Base-by-base conservation (phyloP, 2,113 vertebrate species). In the Eulemur macaco region DNA sequence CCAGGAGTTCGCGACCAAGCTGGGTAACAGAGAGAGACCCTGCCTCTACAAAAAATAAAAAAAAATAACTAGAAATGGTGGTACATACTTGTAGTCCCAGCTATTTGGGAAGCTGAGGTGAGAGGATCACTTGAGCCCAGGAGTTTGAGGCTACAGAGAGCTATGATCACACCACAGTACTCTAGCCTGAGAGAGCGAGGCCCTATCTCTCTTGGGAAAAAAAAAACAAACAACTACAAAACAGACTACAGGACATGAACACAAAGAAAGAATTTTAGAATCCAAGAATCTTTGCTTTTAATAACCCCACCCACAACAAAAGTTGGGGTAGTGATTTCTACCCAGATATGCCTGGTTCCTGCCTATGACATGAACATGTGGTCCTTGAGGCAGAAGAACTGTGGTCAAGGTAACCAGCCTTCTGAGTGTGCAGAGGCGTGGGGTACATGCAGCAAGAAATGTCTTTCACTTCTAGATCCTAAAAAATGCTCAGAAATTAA, bases 241-340 rank as follows among this genome's bases (percentile, higher is more conserved):
- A 84, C 68, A 66, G 13, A 97, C 60, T 71, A n/a, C 5, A 69
- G 69, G 69, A 76, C 76, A 88, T 54, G 58, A 86, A 73, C 31
- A 74, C 37, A 92, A 13, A 52, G 29, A 95, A 31, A 58, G 63
- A 89, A 58, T 56, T 66, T 42, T 56, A 84, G 69, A 92, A 90
- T 23, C 64, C 42, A 95, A 95, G 78, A 81, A 88, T 60, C 77
- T 64, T 52, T 25, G 85, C 54, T 91, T 58, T 96, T 52, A 84
- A 42, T 71, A 34, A 37, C 56, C 29, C 17, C 14, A 6, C 39
- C 21, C 1, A 10, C 11, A 91, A 52, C 54, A 56, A 29, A 85
- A 37, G 18, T 88, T 4, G 82, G 12, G 6, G 31, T 29, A 83
- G 15, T 95, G n/a, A 86, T 63, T 88, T 93, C 47, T 83, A 91